Evolutionary conservation across 2,113 vertebrate species (phyloP).

Genomic region (Chaetodon auriga): DNA sequence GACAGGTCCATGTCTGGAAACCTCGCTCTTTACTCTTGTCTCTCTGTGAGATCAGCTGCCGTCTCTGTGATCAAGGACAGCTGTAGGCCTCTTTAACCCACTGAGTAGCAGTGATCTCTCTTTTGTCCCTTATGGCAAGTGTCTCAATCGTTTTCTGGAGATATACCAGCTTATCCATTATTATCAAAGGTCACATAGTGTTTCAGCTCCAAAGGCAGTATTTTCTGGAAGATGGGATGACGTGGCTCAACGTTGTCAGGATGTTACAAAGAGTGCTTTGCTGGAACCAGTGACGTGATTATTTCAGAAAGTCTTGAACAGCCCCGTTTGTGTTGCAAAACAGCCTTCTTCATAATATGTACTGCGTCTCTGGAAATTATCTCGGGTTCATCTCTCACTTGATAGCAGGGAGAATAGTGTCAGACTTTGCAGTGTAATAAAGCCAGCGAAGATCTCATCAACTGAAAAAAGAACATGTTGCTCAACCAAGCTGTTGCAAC

Average conservation of each 20-base stretch:
- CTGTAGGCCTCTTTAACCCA: conserved; percentile 1
- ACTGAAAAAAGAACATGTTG: conserved; percentile 49
- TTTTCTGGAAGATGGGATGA: neutral
- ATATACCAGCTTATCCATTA: neutral
- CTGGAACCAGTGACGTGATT: conserved; percentile 14
- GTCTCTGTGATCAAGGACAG: neutral
- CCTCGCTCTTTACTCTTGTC: neutral
- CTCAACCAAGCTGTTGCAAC: conserved; percentile 70
- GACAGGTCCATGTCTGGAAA: neutral
- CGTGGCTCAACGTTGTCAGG: conserved; percentile 9
- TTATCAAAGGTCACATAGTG: conserved; percentile 31
- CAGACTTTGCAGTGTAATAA: conserved; percentile 66
- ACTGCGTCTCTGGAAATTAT: conserved; percentile 14
- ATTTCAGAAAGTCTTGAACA: conserved; percentile 8
- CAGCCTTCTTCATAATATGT: conserved; percentile 4
- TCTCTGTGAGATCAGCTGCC: too few relatives aligned
- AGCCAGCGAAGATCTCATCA: conserved; percentile 46
- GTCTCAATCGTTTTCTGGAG: conserved; percentile 30
- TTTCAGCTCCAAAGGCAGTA: conserved; percentile 1
- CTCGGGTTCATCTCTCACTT: conserved; percentile 48
- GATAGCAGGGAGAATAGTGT: conserved; percentile 40
- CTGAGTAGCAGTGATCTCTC: neutral
- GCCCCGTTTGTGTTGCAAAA: conserved; percentile 19
- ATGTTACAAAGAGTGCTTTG: conserved; percentile 3
- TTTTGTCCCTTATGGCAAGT: neutral